Evolutionary conservation across 2,797 vertebrate genomes (phyloP), one percentile per base, ranked within the genome.

Genomic region (Gobio occitaniae): DNA sequence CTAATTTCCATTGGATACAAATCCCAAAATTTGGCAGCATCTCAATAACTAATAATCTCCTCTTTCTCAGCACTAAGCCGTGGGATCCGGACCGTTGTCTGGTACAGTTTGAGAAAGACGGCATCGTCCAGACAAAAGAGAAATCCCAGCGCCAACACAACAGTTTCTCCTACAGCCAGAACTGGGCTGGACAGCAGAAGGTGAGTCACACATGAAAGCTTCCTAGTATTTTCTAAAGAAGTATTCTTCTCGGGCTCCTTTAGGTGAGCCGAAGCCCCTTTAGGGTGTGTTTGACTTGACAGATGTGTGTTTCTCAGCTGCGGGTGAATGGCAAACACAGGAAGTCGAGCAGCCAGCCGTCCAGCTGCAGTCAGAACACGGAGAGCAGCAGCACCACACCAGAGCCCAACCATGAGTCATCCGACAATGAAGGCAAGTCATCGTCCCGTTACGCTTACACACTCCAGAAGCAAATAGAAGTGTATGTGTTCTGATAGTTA

Each of bases 321-420:
- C 90, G 91, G 63, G 56, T 91, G 44, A 96, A 95, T 2, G 94
- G 95, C 77, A 94, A 96, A 87, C 96, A 91, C 88, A 96, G 97
- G 88, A 99, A 99, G 89, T 91, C 95, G 85, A 99, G 97, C n/a
- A 97, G 97, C 85, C 97, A 98, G 91, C 97, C 97, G 0, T 98
- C 98, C 69, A 98, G 96, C 91, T 97, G 97, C 92, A 99, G 97
- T 94, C 98, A 97, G 92, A 97, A 96, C 91, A 99, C 97, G 0
- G 98, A 98, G 92, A 98, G 97, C 94, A 99, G 97, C 90, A 97
- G 97, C 91, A 97, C 96, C 75, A 99, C 97, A 0, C 97, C 98
- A 0, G 98, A 99, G 87, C 97, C 98, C 9, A 95, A 96, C 21
- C 97, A 96, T 0, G 98, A 98, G 89, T 96, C 97, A 78, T 99